Percentiles rank a stretch among this genome's conserved stretches.
Evolutionary conservation across 2,113 vertebrate species (phyloP).

Genomic region (Phalacrocorax pelagicus): DNA sequence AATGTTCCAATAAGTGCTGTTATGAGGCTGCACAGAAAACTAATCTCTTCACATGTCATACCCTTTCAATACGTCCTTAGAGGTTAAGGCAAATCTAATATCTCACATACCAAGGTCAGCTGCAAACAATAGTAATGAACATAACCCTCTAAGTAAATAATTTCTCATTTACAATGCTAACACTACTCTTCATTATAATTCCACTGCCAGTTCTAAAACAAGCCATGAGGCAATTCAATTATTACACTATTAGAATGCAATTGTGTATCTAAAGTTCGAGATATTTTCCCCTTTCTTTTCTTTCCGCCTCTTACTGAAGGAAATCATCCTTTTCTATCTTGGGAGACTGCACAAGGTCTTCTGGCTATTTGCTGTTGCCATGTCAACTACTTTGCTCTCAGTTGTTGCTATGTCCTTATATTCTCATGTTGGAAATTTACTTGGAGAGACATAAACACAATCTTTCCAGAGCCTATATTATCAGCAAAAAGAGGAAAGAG

Average conservation of each 20-base stretch:
- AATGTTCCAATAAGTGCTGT: neutral
- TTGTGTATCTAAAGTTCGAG: neutral
- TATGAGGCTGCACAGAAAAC: neutral
- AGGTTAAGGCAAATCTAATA: neutral
- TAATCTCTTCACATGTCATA: neutral
- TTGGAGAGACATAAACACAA: neutral
- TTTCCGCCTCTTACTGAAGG: neutral
- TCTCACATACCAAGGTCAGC: neutral
- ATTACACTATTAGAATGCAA: neutral
- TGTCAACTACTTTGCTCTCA: constrained; percentile 8
- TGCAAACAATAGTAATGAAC: neutral
- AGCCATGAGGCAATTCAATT: neutral
- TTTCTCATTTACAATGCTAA: constrained; percentile 10
- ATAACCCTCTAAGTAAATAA: neutral
- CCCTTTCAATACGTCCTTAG: neutral
- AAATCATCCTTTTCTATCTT: constrained; percentile 8
- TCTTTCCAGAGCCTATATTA: neutral
- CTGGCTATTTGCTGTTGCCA: constrained; percentile 33
- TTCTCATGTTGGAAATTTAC: neutral
- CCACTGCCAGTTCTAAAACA: neutral
- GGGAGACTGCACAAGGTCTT: neutral
- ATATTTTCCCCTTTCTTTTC: neutral
- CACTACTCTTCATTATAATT: neutral
- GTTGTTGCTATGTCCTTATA: neutral
- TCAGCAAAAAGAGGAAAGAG: neutral